phyloP scores from a whole-genome alignment of 2,797 vertebrate genomes.

The Siniperca obscura region DNA sequence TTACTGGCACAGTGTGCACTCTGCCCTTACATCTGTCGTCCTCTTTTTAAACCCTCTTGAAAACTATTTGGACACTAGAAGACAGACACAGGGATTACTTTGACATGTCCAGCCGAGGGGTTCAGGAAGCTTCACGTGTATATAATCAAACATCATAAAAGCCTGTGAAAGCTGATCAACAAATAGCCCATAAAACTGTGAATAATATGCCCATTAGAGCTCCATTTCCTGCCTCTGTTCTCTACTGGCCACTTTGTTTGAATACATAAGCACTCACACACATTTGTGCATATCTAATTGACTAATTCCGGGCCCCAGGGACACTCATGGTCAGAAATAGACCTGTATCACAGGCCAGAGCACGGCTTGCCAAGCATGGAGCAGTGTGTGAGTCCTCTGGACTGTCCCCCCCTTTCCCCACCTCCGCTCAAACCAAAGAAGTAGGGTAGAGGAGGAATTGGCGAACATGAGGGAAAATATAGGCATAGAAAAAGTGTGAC shows the following conservation, averaged over 20 bases:
- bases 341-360: conserved; percentile 52
- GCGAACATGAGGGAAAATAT: conserved; percentile 46
- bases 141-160: conserved; percentile 66
- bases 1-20: conserved; percentile 72
- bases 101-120: conserved; percentile 50
- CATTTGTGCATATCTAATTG: conserved; percentile 77
- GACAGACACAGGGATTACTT: conserved; percentile 51
- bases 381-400: conserved; percentile 34
- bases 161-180: conserved; percentile 65
- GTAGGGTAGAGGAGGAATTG: conserved; percentile 10
- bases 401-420: background rate
- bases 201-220: conserved; percentile 76
- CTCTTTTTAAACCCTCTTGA: conserved; percentile 61
- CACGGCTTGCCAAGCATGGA: conserved; percentile 40
- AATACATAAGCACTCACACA: conserved; percentile 72
- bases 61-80: conserved; percentile 55
- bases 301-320: conserved; percentile 70
- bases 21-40: conserved; percentile 67
- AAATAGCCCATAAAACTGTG: conserved; percentile 76
- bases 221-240: conserved; percentile 79
- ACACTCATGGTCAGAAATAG: conserved; percentile 65
- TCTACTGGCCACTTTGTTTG: conserved; percentile 67
- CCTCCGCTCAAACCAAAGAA: conserved; percentile 23
- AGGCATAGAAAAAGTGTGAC: conserved; percentile 40
- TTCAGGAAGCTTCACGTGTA: conserved; percentile 47